Percentiles rank a stretch among this genome's conserved stretches.
Evolutionary conservation across 1,140 invertebrate species (phyloP).

Genomic region (Heliothis virescens): DNA sequence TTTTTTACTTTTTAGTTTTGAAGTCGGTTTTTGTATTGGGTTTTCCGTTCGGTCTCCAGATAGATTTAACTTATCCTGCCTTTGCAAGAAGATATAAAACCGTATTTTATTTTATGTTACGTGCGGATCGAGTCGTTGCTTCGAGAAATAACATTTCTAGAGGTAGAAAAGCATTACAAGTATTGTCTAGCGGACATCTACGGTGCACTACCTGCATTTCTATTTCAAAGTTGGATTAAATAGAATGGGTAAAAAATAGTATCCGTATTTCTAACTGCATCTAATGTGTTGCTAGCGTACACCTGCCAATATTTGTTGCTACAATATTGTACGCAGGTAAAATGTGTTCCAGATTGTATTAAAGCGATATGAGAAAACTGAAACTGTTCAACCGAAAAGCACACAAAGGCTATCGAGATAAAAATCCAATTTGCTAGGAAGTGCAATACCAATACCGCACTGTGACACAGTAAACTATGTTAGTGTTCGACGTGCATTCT

Average conservation of each 20-base stretch:
- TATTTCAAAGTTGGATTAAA: too few species aligned
- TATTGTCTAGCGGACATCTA: background rate
- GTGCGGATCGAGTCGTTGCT: background rate
- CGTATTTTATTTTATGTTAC: background rate
- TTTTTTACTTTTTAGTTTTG: too few species aligned
- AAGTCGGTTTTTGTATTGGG: background rate
- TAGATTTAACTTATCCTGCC: constrained; percentile 2
- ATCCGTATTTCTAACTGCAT: too few species aligned
- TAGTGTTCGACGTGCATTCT: background rate
- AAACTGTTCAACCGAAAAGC: background rate
- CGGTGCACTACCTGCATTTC: too few species aligned
- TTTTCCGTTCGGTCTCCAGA: background rate
- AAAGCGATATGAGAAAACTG: background rate
- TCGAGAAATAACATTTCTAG: constrained; percentile 1
- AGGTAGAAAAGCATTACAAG: background rate
- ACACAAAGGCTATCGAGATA: constrained; percentile 19
- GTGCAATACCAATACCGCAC: constrained; percentile 1
- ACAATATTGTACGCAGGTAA: background rate
- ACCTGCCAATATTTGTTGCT: background rate
- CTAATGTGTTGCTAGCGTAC: too few species aligned
- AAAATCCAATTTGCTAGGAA: constrained; percentile 17
- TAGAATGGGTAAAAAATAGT: too few species aligned
- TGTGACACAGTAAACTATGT: background rate
- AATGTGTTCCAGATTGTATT: constrained; percentile 2
- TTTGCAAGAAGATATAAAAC: background rate